Evolutionary conservation across 64 coral and sea anemone species (phyloP).

Genomic region (Montipora sp.): DNA sequence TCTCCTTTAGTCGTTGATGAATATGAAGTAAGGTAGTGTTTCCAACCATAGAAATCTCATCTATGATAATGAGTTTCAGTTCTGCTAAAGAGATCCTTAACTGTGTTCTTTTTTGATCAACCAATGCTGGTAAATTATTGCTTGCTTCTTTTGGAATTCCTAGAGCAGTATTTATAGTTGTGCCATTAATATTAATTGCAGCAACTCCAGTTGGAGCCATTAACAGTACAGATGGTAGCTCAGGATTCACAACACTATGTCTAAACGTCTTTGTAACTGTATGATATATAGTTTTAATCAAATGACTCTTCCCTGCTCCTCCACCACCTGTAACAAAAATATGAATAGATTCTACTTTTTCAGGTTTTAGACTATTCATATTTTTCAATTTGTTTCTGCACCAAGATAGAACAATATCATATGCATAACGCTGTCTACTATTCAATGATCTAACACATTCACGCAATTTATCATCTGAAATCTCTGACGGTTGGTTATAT

Average conservation of each 20-base stretch:
- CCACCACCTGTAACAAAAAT: slow-evolving; percentile 12
- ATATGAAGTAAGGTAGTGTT: slow-evolving; percentile 21
- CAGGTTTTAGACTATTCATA: slow-evolving; percentile 7
- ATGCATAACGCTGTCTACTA: not conserved
- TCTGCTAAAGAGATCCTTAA: not conserved
- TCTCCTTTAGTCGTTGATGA: slow-evolving; percentile 4
- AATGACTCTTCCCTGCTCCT: slow-evolving; percentile 6
- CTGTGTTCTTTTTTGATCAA: slow-evolving; percentile 45
- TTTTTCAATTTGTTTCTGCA: slow-evolving; percentile 29
- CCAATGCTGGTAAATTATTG: slow-evolving; percentile 4
- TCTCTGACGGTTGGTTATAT: slow-evolving; percentile 8
- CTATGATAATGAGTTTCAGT: slow-evolving; percentile 35
- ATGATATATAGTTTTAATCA: slow-evolving; percentile 39
- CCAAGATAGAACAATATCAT: not conserved
- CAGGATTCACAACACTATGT: slow-evolving; percentile 4
- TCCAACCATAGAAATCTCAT: slow-evolving; percentile 51
- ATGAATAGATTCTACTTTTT: not conserved
- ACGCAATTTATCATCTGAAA: slow-evolving; percentile 15
- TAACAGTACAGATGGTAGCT: slow-evolving; percentile 19
- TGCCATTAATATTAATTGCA: not conserved
- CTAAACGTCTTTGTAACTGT: slow-evolving; percentile 42
- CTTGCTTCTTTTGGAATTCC: slow-evolving; percentile 48
- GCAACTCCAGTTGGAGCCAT: slow-evolving; percentile 50
- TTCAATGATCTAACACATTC: not conserved
- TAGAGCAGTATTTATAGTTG: slow-evolving; percentile 41